These are phyloP conservation scores for Nothoprocta pentlandii DNA, from an alignment of 2,113 vertebrate genomes.

Conservation along the genomic window DNA sequence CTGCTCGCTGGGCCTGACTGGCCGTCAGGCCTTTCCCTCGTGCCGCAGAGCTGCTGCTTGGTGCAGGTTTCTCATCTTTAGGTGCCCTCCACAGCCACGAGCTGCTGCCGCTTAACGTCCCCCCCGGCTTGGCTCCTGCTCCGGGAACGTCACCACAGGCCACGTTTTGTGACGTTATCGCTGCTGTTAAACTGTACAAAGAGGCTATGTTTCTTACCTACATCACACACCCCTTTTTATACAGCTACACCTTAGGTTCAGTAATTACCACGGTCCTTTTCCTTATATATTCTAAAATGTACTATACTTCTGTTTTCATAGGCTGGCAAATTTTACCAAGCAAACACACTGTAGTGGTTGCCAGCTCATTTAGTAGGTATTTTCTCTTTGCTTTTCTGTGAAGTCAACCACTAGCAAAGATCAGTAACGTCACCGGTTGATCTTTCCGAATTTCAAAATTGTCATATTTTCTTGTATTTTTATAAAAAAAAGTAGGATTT, in stretches of 20 bases:
- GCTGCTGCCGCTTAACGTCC: neutral
- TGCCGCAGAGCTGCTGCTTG: neutral
- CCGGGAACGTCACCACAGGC: neutral
- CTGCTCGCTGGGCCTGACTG: constrained; percentile 18
- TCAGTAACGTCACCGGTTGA: neutral
- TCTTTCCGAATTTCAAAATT: neutral
- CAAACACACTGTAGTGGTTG: neutral
- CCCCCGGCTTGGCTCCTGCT: neutral
- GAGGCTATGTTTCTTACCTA: neutral
- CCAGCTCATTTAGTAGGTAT: neutral
- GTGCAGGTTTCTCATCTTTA: neutral
- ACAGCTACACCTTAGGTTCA: neutral
- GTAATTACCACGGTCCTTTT: neutral
- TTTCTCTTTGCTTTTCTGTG: neutral
- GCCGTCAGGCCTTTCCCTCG: neutral
- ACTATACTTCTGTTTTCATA: neutral
- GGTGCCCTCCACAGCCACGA: neutral
- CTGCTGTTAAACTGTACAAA: neutral
- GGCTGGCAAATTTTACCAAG: neutral
- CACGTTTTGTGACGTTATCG: neutral
- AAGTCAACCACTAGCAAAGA: neutral
- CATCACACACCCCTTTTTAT: neutral
- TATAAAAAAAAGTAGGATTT: neutral
- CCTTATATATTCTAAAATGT: neutral
- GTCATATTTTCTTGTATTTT: neutral